Conservation (phyloP, 2,888 invertebrate species). For the Drosophila greeni region DNA sequence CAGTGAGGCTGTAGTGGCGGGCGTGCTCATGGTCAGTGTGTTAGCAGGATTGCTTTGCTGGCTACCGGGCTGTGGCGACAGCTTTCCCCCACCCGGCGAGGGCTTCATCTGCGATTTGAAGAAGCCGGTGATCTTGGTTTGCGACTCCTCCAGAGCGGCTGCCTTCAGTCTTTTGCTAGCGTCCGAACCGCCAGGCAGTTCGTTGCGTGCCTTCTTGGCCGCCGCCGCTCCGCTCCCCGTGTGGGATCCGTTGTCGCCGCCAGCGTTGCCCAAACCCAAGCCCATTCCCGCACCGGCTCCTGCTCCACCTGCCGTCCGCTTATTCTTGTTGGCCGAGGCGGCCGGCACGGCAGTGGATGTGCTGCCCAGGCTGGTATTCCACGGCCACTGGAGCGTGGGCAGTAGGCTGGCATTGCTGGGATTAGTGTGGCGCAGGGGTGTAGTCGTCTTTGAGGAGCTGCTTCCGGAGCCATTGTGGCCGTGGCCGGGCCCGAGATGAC, state of each 20-base stretch:
- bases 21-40: conserved; percentile 73
- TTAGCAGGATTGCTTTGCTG: conserved; percentile 51
- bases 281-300: conserved; percentile 20
- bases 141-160: conserved; percentile 79
- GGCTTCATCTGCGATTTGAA: conserved; percentile 90
- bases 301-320: conserved; percentile 53
- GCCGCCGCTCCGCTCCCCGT: conserved; percentile 46
- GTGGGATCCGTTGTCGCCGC: conserved; percentile 2
- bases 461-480: conserved; percentile 80
- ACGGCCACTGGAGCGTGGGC: conserved; percentile 77
- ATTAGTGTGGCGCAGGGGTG: conserved; percentile 38
- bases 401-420: conserved; percentile 49
- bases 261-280: not conserved
- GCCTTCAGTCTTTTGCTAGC: conserved; percentile 77
- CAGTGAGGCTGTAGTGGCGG: conserved; percentile 74
- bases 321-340: conserved; percentile 51
- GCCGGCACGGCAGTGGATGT: conserved; percentile 59
- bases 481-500: conserved; percentile 5
- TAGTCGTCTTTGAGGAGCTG: conserved; percentile 58
- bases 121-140: conserved; percentile 89
- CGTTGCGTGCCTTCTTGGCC: conserved; percentile 73
- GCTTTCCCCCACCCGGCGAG: conserved; percentile 45
- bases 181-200: conserved; percentile 30
- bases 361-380: conserved; percentile 70
- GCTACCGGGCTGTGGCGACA: conserved; percentile 53